Evolutionary conservation across 2,888 invertebrate species (phyloP), one percentile per base, ranked within the genome.

Genomic region (Stenchaetothrips biformis): DNA sequence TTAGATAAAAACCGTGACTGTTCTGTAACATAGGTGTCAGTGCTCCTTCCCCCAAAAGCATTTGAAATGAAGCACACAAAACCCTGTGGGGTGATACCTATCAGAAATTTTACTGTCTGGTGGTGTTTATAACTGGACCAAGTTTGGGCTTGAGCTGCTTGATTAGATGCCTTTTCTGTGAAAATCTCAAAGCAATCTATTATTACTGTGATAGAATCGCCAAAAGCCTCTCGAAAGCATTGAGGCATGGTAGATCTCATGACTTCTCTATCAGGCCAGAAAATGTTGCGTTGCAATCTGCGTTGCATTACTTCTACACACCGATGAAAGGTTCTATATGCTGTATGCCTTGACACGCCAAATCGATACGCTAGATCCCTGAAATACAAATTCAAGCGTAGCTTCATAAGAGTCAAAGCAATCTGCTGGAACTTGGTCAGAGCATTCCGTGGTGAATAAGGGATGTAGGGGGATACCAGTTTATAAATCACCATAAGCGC

Each of bases 61-160:
- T 79, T 49, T 4, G 79, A 79, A 79, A 48, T 9, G 48, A 48
- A 79, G 8, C 18, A 59, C 6, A 59, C 25, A 18, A 59, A 16
- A 47, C 79, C 79, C n/a, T 79, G 49, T 37, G 49, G 53, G 6
- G 53, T 79, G 7, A 79, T 79, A 48, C 79, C 79, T 7, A 79
- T 8, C 7, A 83, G 78, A 62, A 77, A 82, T 80, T 83, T 83
- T 7, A 82, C 77, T 9, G 82, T 83, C 74, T 82, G 82, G 48
- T 78, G 80, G 25, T 79, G 77, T 79, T 82, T 82, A 18, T 77
- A 81, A 47, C 27, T 18, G 18, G 81, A 81, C 6, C 8, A 77
- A 47, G 80, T 78, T 11, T 4, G 9, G 13, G 80, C 79, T 81
- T 48, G 59, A 21, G 49, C 11, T 7, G 27, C 25, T 67, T 13